Conservation (phyloP, 2,888 invertebrate species). For the Pollenia amentaria region DNA sequence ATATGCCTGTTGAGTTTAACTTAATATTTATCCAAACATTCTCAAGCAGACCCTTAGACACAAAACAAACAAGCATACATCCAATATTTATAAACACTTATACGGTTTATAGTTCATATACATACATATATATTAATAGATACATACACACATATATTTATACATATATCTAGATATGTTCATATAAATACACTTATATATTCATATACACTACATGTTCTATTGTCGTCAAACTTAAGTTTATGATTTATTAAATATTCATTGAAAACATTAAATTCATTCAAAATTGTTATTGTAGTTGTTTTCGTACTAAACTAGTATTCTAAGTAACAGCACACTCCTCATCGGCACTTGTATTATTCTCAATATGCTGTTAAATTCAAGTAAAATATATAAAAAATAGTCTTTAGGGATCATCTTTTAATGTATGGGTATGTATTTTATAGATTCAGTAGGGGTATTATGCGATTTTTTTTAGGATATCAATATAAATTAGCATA, state of each 20-base stretch:
- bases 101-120: no score
- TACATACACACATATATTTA: not conserved
- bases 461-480: no score
- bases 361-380: conserved; percentile 21
- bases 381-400: not conserved
- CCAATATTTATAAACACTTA: not conserved
- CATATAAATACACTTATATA: not conserved
- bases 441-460: no score
- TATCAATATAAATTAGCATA: no score
- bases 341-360: not conserved
- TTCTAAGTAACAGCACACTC: not conserved
- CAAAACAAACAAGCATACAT: not conserved
- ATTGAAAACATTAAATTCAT: conserved; percentile 37
- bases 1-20: conserved; percentile 58
- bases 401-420: not conserved
- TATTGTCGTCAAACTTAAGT: conserved; percentile 4
- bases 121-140: not conserved
- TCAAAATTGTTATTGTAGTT: conserved; percentile 13
- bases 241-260: conserved; percentile 47
- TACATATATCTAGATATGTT: no score
- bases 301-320: not conserved
- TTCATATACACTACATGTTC: not conserved
- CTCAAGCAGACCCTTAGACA: not conserved
- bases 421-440: not conserved
- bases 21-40: conserved; percentile 33